These are phyloP conservation scores for Subacronicta megacephala DNA, from an alignment of 2,888 invertebrate species.

Conservation along the genomic window DNA sequence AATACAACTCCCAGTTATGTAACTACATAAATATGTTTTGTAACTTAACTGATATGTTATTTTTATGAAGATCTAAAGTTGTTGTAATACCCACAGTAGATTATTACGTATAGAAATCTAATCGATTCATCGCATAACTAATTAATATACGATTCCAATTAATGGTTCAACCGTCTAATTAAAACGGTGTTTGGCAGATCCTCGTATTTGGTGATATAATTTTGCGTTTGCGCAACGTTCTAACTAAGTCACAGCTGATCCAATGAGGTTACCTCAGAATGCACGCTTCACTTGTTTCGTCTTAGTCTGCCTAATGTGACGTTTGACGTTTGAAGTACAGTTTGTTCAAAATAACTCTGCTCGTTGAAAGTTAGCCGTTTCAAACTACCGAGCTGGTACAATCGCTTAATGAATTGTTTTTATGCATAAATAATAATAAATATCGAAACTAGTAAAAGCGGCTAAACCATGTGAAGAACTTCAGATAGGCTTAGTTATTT, in stretches of 20 bases:
- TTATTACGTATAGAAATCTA: conserved; percentile 6
- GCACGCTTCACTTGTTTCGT: conserved; percentile 23
- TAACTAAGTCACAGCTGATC: conserved; percentile 26
- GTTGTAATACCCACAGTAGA: background rate
- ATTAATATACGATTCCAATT: conserved; percentile 19
- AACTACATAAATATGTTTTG: too few relatives aligned
- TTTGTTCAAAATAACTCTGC: too few relatives aligned
- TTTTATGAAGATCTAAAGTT: background rate
- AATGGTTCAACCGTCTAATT: conserved; percentile 17
- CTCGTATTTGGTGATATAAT: conserved; percentile 6
- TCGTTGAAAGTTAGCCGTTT: too few relatives aligned
- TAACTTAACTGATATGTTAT: too few relatives aligned
- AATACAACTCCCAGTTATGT: too few relatives aligned
- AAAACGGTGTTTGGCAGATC: conserved; percentile 19
- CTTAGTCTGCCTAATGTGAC: conserved; percentile 10
- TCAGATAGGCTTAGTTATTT: too few relatives aligned
- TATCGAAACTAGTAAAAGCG: too few relatives aligned
- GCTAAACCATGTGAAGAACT: too few relatives aligned
- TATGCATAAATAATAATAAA: too few relatives aligned
- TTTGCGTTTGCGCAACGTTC: conserved; percentile 17
- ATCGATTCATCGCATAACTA: conserved; percentile 18
- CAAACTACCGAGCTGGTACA: too few relatives aligned
- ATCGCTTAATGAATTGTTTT: too few relatives aligned
- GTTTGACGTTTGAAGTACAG: conserved; percentile 1
- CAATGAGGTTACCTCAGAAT: conserved; percentile 28